phyloP scores from a whole-genome alignment of 92 coral and sea anemone genomes.

The Umimayanthus chanpuru region DNA sequence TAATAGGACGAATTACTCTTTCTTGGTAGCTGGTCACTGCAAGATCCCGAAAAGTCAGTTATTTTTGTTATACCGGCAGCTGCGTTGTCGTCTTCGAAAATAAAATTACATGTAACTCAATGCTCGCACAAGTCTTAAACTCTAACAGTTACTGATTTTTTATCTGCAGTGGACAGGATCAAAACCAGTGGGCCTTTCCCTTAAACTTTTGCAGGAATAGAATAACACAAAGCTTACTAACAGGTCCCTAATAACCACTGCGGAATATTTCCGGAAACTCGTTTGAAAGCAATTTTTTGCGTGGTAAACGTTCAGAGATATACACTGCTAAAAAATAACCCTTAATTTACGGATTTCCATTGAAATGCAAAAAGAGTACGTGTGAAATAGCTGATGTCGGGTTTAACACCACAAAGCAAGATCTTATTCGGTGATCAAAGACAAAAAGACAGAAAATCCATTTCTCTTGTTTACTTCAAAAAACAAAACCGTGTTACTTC shows the following conservation, averaged over 20 bases:
- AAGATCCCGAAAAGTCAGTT: not conserved
- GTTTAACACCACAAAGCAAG: not conserved
- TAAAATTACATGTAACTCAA: not conserved
- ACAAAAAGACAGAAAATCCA: slow-evolving; percentile 1
- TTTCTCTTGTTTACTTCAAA: not conserved
- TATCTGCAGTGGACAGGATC: not conserved
- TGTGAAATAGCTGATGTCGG: slow-evolving; percentile 10
- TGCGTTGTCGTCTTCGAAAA: slow-evolving; percentile 1
- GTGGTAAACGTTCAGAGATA: not conserved
- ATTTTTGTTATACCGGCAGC: not conserved
- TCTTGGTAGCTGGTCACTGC: not conserved
- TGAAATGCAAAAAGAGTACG: slow-evolving; percentile 23
- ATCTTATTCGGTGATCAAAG: not conserved
- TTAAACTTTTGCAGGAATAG: not conserved
- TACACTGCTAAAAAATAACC: not conserved
- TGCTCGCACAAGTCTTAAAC: not conserved
- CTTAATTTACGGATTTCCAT: slow-evolving; percentile 4
- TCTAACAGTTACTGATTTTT: not conserved
- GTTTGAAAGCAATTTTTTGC: not conserved
- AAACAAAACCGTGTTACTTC: not conserved
- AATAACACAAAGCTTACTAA: not conserved
- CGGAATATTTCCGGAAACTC: not conserved
- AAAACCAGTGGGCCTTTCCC: not conserved
- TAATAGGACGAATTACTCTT: not conserved
- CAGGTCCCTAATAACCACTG: not conserved